A percentile compares a stretch with the other conserved stretches of the same genome.
These are phyloP conservation scores for Ophthalmotilapia sp. DNA, from an alignment of 2,113 vertebrate species.

Conservation along the genomic window DNA sequence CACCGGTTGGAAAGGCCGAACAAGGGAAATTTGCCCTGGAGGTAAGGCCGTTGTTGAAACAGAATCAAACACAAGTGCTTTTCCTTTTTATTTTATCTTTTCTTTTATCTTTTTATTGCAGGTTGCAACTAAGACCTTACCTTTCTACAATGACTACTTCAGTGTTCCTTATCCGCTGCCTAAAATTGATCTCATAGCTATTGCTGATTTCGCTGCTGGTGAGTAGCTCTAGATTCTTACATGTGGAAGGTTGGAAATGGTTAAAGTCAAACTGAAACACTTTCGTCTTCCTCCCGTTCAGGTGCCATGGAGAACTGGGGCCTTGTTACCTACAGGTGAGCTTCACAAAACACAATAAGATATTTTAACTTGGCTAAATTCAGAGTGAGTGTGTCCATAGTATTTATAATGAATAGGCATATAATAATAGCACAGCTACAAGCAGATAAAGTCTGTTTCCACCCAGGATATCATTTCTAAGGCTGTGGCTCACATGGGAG, in stretches of 20 bases:
- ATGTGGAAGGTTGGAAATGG: neutral
- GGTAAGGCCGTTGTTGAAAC: constrained; percentile 71
- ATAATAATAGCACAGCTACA: neutral
- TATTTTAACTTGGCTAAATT: neutral
- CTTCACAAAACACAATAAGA: neutral
- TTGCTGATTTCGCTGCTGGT: constrained; percentile 99
- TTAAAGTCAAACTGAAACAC: neutral
- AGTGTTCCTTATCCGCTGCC: constrained; percentile 97
- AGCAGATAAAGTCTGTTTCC: neutral
- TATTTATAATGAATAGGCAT: neutral
- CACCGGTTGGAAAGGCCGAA: constrained; percentile 91
- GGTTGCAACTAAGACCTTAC: constrained; percentile 98
- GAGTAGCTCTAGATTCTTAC: constrained; percentile 9
- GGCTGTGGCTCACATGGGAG: neutral
- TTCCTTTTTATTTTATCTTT: neutral
- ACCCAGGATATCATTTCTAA: neutral
- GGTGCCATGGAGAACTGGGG: constrained; percentile 99
- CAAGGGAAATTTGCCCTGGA: constrained; percentile 97
- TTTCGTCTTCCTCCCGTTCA: constrained; percentile 21
- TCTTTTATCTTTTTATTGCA: constrained; percentile 44
- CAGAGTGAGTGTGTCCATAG: neutral
- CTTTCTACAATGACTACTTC: constrained; percentile 99
- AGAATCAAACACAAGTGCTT: neutral
- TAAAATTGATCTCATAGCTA: constrained; percentile 99
- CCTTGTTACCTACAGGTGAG: constrained; percentile 98